Evolutionary conservation across 2,888 invertebrate genomes (phyloP).

Genomic region (Sabatieria punctata): DNA sequence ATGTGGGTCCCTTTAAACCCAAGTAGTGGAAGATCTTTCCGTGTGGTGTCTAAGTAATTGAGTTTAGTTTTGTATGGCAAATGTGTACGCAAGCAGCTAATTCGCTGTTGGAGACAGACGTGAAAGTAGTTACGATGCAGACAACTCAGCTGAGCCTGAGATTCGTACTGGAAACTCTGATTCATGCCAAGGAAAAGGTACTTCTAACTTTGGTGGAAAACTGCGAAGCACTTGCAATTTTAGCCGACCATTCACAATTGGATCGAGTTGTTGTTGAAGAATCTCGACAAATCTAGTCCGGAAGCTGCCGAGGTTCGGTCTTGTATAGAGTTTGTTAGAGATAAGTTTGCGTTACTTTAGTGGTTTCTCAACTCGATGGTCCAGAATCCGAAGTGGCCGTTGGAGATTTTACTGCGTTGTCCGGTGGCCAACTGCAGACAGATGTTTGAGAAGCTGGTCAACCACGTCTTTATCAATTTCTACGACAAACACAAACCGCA

Average conservation of each 20-base stretch:
- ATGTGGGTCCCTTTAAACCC: too few relatives aligned
- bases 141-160: conserved; percentile 74
- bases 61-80: conserved; percentile 81
- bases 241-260: conserved; percentile 88
- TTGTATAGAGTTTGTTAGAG: background rate
- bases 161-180: conserved; percentile 86
- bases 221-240: background rate
- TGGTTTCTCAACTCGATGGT: conserved; percentile 88
- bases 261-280: conserved; percentile 83
- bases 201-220: background rate
- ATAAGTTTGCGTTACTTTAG: conserved; percentile 37
- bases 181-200: conserved; percentile 84
- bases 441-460: conserved; percentile 79
- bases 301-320: too few relatives aligned
- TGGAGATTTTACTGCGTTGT: conserved; percentile 80
- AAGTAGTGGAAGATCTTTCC: too few relatives aligned
- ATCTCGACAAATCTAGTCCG: too few relatives aligned
- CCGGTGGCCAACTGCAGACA: conserved; percentile 44
- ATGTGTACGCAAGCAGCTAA: conserved; percentile 83
- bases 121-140: conserved; percentile 58
- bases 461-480: conserved; percentile 78
- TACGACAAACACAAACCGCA: background rate
- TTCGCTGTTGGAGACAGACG: conserved; percentile 50
- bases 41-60: too few relatives aligned
- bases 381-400: conserved; percentile 83